These are phyloP conservation scores for Acrobasis consociella DNA, from an alignment of 2,888 invertebrate species.

Conservation along the genomic window DNA sequence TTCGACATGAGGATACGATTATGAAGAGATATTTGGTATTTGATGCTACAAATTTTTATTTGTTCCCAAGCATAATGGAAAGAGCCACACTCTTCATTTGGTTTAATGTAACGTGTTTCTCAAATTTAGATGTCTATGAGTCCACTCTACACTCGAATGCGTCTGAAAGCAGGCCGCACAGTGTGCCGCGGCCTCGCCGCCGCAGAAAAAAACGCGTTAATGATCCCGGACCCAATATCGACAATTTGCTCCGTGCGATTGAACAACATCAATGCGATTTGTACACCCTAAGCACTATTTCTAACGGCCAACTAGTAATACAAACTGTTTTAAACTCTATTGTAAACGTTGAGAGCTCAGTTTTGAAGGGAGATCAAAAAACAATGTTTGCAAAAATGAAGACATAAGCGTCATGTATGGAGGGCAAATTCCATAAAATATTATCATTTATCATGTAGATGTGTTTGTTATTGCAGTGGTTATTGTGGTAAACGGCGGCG, in stretches of 20 bases:
- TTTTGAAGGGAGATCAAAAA: slow-evolving; percentile 29
- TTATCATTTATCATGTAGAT: slow-evolving; percentile 77
- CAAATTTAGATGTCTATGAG: background rate
- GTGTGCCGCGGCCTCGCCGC: slow-evolving; percentile 40
- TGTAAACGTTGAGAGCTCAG: slow-evolving; percentile 22
- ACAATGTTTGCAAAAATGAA: slow-evolving; percentile 63
- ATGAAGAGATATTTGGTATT: no score
- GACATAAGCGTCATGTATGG: slow-evolving; percentile 70
- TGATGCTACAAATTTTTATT: no score
- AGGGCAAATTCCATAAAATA: slow-evolving; percentile 77
- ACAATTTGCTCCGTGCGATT: slow-evolving; percentile 80
- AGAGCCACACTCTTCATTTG: slow-evolving; percentile 20
- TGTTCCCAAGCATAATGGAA: no score
- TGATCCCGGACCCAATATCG: slow-evolving; percentile 66
- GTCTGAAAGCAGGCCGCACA: slow-evolving; percentile 55
- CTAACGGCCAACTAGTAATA: slow-evolving; percentile 42
- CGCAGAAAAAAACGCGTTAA: slow-evolving; percentile 65
- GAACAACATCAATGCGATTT: slow-evolving; percentile 74
- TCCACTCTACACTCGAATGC: slow-evolving; percentile 50
- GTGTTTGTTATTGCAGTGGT: slow-evolving; percentile 76
- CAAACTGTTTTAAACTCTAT: slow-evolving; percentile 34
- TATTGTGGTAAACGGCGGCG: slow-evolving; percentile 77
- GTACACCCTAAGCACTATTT: slow-evolving; percentile 59
- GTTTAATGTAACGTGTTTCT: background rate
- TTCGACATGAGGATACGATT: no score